Conservation (phyloP, 2,113 vertebrate species). For the Cynoglossus semilaevis region DNA sequence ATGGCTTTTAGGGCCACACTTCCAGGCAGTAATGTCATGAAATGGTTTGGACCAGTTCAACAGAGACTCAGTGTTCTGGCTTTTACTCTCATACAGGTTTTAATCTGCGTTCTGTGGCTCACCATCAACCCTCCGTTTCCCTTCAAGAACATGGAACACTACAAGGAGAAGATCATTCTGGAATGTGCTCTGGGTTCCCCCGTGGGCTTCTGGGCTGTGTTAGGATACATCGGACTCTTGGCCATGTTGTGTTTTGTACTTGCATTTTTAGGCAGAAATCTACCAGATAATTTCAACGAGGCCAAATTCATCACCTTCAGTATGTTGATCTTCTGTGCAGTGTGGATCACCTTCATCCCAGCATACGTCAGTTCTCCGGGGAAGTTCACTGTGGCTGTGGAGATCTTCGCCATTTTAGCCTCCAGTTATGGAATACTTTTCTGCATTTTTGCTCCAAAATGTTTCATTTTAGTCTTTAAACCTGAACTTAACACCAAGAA, state of each 20-base stretch:
- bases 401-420: conserved; percentile 73
- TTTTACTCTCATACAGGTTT: conserved; percentile 62
- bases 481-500: conserved; percentile 70
- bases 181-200: conserved; percentile 63
- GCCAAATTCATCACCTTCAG: conserved; percentile 70
- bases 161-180: conserved; percentile 62
- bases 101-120: conserved; percentile 70
- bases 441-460: conserved; percentile 71
- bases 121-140: conserved; percentile 64
- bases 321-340: conserved; percentile 70
- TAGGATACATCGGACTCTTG: conserved; percentile 64
- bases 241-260: conserved; percentile 60
- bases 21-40: conserved; percentile 66
- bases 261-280: conserved; percentile 62
- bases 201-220: conserved; percentile 58
- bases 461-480: conserved; percentile 62
- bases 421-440: conserved; percentile 69
- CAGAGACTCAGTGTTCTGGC: conserved; percentile 65
- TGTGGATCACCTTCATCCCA: conserved; percentile 72
- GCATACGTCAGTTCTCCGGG: conserved; percentile 73
- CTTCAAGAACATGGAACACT: conserved; percentile 50
- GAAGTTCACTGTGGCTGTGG: conserved; percentile 73
- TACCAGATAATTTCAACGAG: conserved; percentile 70
- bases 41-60: conserved; percentile 69
- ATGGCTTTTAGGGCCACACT: conserved; percentile 70